Evolutionary conservation across 2,113 vertebrate species (phyloP), one percentile per base, ranked within the genome.

Genomic region (Sprattus sprattus): DNA sequence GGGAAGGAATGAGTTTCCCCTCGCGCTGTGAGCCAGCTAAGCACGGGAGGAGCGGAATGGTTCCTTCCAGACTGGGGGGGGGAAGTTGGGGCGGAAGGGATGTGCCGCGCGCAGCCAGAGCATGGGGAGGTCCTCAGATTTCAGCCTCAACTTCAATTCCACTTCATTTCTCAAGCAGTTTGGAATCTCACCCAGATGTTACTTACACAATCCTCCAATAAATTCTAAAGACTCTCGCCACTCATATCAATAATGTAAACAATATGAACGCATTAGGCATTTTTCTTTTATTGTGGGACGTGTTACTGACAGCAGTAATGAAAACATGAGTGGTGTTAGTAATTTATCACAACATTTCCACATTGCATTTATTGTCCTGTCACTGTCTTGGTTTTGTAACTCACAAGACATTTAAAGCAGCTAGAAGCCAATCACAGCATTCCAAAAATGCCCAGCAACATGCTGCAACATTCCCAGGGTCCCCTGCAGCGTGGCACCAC

Each of bases 21-120:
- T 83, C 44, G 83, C 81, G 50, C 81, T 71, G 78, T 82, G 87
- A 83, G 28, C 71, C 71, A 78, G 71, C 71, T 78, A 78, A 46
- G 87, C 81, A 82, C 32, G 49, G 75, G 28, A 83, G 83, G 60
- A 78, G 78, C 64, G 81, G 87, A 88, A 86, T 88, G 87, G 87
- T 88, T 88, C 85, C 81, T 78, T 82, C 60, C 81, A 86, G 71
- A 86, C 81, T 82, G 47, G 82, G 60, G 81, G 44, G 81, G 71
- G 85, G 44, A 82, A 86, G 81, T 83, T 86, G 32, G 67, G 54
- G 80, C 54, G 57, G 45, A 39, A 67, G 46, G 52, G n/a, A 67
- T 84, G 46, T 50, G 32, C 71, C 32, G n/a, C 25, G 71, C 71
- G 32, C 71, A 32, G 28, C 28, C 71, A 44, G 71, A 78, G 71